Conservation (phyloP, 2,888 invertebrate species). For the Cryptosula pallasiana region DNA sequence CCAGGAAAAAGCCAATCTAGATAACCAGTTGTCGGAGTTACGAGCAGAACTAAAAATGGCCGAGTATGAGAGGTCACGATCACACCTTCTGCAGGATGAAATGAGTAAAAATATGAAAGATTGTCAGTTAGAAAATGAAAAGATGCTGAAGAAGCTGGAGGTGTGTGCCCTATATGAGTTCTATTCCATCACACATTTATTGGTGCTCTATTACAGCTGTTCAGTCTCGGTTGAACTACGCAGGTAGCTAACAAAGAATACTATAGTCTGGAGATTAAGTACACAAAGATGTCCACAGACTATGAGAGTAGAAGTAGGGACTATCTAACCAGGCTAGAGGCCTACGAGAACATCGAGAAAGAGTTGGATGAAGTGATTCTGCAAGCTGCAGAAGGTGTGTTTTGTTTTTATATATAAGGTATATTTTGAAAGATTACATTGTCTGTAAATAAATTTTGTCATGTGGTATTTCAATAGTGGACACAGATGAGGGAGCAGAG, state of each 20-base stretch:
- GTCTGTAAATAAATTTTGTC: too few relatives aligned
- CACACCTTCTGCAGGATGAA: slow-evolving; percentile 49
- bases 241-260: slow-evolving; percentile 51
- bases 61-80: slow-evolving; percentile 49
- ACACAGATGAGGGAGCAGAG: slow-evolving; percentile 49
- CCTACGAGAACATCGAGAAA: slow-evolving; percentile 51
- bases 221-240: too few relatives aligned
- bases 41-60: slow-evolving; percentile 50
- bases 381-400: slow-evolving; percentile 53
- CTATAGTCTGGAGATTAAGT: slow-evolving; percentile 43
- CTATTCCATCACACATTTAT: too few relatives aligned
- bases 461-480: slow-evolving; percentile 41
- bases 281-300: slow-evolving; percentile 44
- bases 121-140: slow-evolving; percentile 48
- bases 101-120: slow-evolving; percentile 45
- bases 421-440: too few relatives aligned
- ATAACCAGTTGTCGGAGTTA: slow-evolving; percentile 43
- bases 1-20: slow-evolving; percentile 41
- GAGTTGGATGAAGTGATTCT: slow-evolving; percentile 53
- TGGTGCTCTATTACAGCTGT: too few relatives aligned
- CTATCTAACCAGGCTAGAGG: slow-evolving; percentile 40
- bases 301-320: slow-evolving; percentile 44
- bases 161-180: too few relatives aligned
- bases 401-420: too few relatives aligned
- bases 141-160: slow-evolving; percentile 50